Evolutionary conservation across 1,140 invertebrate genomes (phyloP).

Genomic region (Polyergus mexicanus): DNA sequence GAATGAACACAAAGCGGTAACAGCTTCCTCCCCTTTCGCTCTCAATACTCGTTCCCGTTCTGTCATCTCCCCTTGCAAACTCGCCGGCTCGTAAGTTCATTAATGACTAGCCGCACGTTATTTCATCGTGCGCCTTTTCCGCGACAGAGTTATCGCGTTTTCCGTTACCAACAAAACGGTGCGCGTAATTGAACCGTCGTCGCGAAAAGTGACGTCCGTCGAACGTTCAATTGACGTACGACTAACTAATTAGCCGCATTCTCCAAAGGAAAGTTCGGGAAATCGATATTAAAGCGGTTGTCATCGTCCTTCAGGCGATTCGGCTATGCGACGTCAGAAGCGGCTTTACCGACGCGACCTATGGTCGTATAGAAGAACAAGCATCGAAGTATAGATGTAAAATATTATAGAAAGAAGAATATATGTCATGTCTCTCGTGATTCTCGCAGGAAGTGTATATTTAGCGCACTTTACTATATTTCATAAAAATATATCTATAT

Average conservation of each 20-base stretch:
- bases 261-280: slow-evolving; percentile 34
- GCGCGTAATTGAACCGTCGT: slow-evolving; percentile 36
- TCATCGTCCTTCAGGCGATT: neutral
- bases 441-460: neutral
- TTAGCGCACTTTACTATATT: neutral
- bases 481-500: neutral
- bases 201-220: slow-evolving; percentile 39
- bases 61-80: slow-evolving; percentile 34
- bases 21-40: slow-evolving; percentile 67
- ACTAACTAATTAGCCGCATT: slow-evolving; percentile 48
- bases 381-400: neutral
- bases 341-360: neutral
- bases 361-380: neutral
- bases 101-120: slow-evolving; percentile 58
- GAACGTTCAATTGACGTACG: slow-evolving; percentile 47
- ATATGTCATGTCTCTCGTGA: neutral
- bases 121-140: slow-evolving; percentile 53
- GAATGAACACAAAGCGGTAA: slow-evolving; percentile 51
- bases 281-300: neutral
- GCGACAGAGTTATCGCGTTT: slow-evolving; percentile 41
- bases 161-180: neutral
- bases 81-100: slow-evolving; percentile 60
- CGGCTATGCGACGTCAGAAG: neutral
- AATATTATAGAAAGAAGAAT: neutral
- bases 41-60: slow-evolving; percentile 51